Evolutionary conservation across 2,797 vertebrate species (phyloP), one percentile per base, ranked within the genome.

Genomic region (Telmatherina bonti): DNA sequence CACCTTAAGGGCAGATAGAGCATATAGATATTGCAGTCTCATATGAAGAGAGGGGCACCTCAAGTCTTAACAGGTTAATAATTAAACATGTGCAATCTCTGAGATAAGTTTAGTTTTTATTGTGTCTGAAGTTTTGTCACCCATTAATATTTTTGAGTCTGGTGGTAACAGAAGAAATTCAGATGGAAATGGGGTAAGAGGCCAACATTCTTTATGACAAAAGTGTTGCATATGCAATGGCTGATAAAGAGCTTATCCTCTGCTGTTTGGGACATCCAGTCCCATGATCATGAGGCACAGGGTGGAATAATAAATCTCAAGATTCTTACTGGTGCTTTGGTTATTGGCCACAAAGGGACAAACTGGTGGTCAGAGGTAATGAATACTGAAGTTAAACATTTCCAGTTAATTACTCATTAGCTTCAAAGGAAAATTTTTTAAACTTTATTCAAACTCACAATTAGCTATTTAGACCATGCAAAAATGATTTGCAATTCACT

Each of bases 161-260:
- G 65, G 67, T 82, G 81, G 79, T 81, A 78, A 77, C 5, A 38
- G 15, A 27, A 65, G 52, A 89, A 79, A 72, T 64, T 75, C 81
- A 75, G 1, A 12, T 79, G 82, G 75, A 92, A 84, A 79, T 58
- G 45, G 41, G 84, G 85, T 89, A 79, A 90, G 84, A 89, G 89
- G 85, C 62, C 79, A 89, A 91, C 89, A 92, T 91, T 91, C 85
- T 83, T 89, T 78, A 78, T 81, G 79, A 89, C 63, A 87, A 45
- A 88, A 85, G 70, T 77, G 76, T 84, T 87, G 65, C 78, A 86
- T 84, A 84, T 81, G 76, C 61, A 10, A 77, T 63, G 45, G 65
- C 69, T 86, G 88, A 91, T 86, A 89, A 88, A 88, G 90, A 86
- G 88, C 85, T 91, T 90, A 91, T 85, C 82, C 75, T 31, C 81